phyloP scores from a whole-genome alignment of 1,140 invertebrate species.

The Drosophila pseudoobscura region DNA sequence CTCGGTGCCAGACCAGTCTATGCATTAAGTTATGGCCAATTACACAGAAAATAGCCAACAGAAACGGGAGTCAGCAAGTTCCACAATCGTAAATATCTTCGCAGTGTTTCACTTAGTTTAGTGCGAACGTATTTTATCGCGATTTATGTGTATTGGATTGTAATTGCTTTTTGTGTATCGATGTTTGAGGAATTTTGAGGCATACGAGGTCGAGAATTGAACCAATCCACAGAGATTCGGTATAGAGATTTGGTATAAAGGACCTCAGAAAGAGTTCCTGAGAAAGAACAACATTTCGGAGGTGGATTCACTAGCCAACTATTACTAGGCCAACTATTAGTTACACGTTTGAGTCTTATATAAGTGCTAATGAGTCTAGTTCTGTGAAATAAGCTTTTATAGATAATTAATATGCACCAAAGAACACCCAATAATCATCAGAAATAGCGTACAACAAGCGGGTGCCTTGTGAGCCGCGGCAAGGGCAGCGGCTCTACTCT shows the following conservation, averaged over 20 bases:
- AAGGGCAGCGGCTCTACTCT: too few species aligned
- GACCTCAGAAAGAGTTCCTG: too few species aligned
- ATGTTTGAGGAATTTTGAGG: neutral
- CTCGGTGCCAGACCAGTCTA: constrained; percentile 45
- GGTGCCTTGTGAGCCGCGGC: too few species aligned
- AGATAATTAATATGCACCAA: neutral
- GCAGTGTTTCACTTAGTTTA: constrained; percentile 27
- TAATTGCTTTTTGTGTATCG: neutral
- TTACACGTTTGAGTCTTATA: too few species aligned
- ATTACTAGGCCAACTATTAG: too few species aligned
- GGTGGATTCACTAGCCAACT: too few species aligned
- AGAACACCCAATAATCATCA: neutral
- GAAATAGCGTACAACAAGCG: neutral
- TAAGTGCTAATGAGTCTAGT: too few species aligned
- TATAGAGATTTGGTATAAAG: too few species aligned
- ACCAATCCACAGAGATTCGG: too few species aligned
- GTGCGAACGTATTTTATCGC: constrained; percentile 27
- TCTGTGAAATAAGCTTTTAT: too few species aligned
- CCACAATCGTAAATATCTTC: constrained; percentile 15
- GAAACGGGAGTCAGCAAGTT: constrained; percentile 35
- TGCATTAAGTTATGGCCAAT: constrained; percentile 62
- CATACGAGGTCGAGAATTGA: too few species aligned
- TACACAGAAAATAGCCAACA: constrained; percentile 52
- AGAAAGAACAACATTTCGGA: too few species aligned
- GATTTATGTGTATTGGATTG: constrained; percentile 28